Evolutionary conservation across 2,797 vertebrate species (phyloP), one percentile per base, ranked within the genome.

Genomic region (Orestias chungarensis): DNA sequence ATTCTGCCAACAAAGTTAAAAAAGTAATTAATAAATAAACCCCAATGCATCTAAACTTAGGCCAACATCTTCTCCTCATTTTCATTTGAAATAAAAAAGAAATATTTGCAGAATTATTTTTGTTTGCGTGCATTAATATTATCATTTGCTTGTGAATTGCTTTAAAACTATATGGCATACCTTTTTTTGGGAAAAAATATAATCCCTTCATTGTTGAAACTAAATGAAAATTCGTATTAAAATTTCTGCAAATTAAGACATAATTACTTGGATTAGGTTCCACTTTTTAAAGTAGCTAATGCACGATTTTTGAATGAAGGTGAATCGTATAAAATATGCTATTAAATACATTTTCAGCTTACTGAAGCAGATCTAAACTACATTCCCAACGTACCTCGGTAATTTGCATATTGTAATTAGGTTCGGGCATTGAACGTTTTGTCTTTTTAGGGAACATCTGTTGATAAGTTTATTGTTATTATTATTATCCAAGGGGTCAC

Each of bases 371-470:
- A 64, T 42, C n/a, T 64, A 64, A 42, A 59, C 46, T 27, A 38
- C 44, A 7, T 47, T 49, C 76, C 44, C 18, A 82, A 76, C 82
- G 80, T 80, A 83, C 72, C 7, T 27, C 17, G 54, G 46, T 74
- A 46, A 92, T 93, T 91, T 92, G 87, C 91, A 92, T 91, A 91
- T 92, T 90, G 84, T 88, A 91, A 92, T 93, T 87, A 85, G 81
- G 82, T 76, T 86, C 82, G 14, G 59, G 68, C 80, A 78, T 68
- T 67, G 64, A 87, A 85, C 77, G 84, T 91, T 91, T 90, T 89
- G 84, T 90, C 74, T 87, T 84, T 76, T 70, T 31, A 38, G 71
- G 55, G 79, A 42, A 35, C 71, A 71, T 79, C 83, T 84, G 84
- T 64, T 80, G 90, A 87, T 90, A 91, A 92, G 91, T 86, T 90